A percentile compares a stretch with the other conserved stretches of the same genome.
phyloP scores from a whole-genome alignment of 2,888 invertebrate genomes.

The Ommatoiulus sabulosus region DNA sequence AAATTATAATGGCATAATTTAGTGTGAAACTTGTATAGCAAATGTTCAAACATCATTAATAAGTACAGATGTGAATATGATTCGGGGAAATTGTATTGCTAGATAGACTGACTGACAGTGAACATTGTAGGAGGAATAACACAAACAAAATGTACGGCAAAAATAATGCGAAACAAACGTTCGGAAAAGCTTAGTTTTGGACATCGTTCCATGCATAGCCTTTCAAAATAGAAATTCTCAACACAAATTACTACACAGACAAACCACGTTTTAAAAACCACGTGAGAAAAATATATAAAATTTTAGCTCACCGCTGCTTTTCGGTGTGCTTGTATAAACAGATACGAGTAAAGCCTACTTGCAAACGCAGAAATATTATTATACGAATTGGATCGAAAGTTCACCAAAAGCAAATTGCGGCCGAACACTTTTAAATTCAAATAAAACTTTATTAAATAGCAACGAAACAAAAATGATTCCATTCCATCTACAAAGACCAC shows the following conservation, averaged over 20 bases:
- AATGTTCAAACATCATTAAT: too few relatives aligned
- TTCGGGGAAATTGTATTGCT: too few relatives aligned
- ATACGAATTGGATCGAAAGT: background rate
- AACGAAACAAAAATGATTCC: background rate
- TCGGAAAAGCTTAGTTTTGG: too few relatives aligned
- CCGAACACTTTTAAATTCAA: background rate
- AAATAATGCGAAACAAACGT: too few relatives aligned
- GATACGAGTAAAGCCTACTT: slow-evolving; percentile 2
- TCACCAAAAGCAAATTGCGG: background rate
- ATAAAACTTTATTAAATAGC: slow-evolving; percentile 29
- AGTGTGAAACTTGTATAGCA: too few relatives aligned
- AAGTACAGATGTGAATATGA: too few relatives aligned
- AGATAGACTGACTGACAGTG: too few relatives aligned
- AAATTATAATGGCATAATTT: background rate
- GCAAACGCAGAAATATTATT: slow-evolving; percentile 1
- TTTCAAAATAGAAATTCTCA: too few relatives aligned
- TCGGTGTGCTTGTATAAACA: background rate
- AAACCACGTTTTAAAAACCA: background rate
- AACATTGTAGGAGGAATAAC: too few relatives aligned
- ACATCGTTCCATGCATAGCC: too few relatives aligned
- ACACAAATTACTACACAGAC: too few relatives aligned
- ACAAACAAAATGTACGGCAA: too few relatives aligned
- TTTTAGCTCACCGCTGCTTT: background rate
- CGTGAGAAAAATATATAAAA: background rate
- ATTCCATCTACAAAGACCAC: background rate